Conservation (phyloP, 1,140 invertebrate species). For the Oreohelix idahoensis region DNA sequence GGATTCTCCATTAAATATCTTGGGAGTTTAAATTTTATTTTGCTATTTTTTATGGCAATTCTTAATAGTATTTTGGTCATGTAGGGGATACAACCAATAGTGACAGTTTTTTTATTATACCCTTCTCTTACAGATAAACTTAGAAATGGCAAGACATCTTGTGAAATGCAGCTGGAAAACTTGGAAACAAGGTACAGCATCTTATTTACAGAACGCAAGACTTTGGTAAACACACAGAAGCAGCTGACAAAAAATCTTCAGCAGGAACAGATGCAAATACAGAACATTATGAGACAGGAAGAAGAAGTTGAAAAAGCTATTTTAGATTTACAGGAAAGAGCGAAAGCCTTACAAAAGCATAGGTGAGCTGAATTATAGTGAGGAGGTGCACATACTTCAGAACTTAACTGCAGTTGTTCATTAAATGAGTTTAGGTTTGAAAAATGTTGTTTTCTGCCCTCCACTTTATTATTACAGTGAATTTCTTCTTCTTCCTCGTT, state of each 20-base stretch:
- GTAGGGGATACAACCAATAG: no score
- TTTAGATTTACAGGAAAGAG: slow-evolving; percentile 21
- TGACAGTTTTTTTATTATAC: no score
- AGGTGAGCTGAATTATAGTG: slow-evolving; percentile 10
- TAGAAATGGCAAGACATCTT: background rate
- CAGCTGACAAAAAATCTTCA: background rate
- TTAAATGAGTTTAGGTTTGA: no score
- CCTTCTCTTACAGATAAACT: slow-evolving; percentile 7
- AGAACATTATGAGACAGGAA: slow-evolving; percentile 27
- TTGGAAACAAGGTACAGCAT: slow-evolving; percentile 28
- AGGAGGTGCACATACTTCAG: no score
- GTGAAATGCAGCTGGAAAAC: background rate
- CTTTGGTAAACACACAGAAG: background rate
- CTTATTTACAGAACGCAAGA: slow-evolving; percentile 8
- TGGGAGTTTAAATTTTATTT: no score
- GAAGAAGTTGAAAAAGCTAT: slow-evolving; percentile 28
- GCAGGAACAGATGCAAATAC: slow-evolving; percentile 11
- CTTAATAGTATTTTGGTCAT: no score
- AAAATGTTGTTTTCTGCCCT: no score
- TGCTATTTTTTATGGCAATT: no score
- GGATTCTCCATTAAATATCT: no score
- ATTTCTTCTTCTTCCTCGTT: no score
- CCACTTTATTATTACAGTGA: no score
- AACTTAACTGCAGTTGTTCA: no score
- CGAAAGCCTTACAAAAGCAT: slow-evolving; percentile 3